Base-by-base conservation (phyloP, 2,888 invertebrate genomes). In the Spisula subtruncata region DNA sequence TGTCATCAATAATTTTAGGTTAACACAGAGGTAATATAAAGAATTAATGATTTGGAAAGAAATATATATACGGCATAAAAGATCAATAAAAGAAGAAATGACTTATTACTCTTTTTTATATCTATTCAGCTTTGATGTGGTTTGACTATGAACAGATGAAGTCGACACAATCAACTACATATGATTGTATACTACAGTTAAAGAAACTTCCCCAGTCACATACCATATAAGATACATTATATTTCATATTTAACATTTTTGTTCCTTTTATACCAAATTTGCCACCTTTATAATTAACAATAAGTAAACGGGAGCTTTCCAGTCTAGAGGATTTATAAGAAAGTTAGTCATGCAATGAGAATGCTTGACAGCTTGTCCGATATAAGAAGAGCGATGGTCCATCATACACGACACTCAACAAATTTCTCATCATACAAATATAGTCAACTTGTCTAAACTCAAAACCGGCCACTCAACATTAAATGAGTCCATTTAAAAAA, bases 331-430 rank as follows among this genome's bases (percentile, higher is more conserved):
- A n/a, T 66, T 66, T 66, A 66, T 66, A 66, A 66, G 60, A 66
- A 66, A 66, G n/a, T 66, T 66, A 66, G 60, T 66, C 60, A 66
- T 66, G 60, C 60, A 66, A 66, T 66, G 60, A 66, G 41, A 5
- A 66, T n/a, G 25, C 60, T 66, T 66, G 60, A 66, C 60, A 66
- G 60, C 25, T 25, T 66, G 60, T 66, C 60, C 60, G 25, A 66
- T 10, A 6, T 25, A 8, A n/a, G 60, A 66, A 66, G 60, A 5
- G n/a, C 25, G 10, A 25, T 25, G 20, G 60, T 66, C 60, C 60
- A 66, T 66, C 60, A 66, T n/a, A n/a, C 60, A 25, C 25, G 25
- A 66, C 60, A 66, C 25, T 66, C n/a, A 25, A 5, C n/a, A n/a
- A 60, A 66, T 66, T 25, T 66, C 60, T 66, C 60, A 51, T 51